Conservation (phyloP, 2,888 invertebrate species). For the Leptopilina myrica region DNA sequence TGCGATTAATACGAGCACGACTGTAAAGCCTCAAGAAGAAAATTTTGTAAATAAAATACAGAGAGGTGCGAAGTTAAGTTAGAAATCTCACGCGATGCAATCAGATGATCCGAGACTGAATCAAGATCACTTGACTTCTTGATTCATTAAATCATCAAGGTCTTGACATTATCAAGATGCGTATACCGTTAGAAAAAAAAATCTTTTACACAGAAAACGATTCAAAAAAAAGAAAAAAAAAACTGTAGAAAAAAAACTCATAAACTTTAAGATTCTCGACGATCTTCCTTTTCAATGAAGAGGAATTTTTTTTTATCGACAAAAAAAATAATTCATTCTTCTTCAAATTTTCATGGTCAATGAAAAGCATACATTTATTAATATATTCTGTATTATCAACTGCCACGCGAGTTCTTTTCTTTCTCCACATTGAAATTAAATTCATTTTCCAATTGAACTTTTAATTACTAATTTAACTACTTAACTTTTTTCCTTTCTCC, state of each 20-base stretch:
- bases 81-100: slow-evolving; percentile 65
- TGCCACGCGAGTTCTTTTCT: not conserved
- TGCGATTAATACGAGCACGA: slow-evolving; percentile 63
- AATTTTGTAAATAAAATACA: slow-evolving; percentile 68
- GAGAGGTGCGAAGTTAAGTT: slow-evolving; percentile 68
- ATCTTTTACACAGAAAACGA: not conserved
- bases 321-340: not conserved
- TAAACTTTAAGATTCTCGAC: not conserved
- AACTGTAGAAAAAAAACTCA: not conserved
- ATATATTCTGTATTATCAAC: not conserved
- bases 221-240: not conserved
- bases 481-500: too few species aligned
- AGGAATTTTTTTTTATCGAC: slow-evolving; percentile 3
- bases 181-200: not conserved
- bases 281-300: not conserved
- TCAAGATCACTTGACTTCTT: slow-evolving; percentile 54
- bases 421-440: too few species aligned
- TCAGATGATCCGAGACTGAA: slow-evolving; percentile 64
- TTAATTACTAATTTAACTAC: too few species aligned
- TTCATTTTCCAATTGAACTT: too few species aligned
- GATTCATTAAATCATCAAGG: not conserved
- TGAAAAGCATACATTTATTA: not conserved
- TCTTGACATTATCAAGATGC: too few species aligned
- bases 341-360: not conserved
- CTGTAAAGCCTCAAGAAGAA: slow-evolving; percentile 68